Base-by-base conservation (phyloP, 2,888 invertebrate genomes). In the Amphiduros pacificus region DNA sequence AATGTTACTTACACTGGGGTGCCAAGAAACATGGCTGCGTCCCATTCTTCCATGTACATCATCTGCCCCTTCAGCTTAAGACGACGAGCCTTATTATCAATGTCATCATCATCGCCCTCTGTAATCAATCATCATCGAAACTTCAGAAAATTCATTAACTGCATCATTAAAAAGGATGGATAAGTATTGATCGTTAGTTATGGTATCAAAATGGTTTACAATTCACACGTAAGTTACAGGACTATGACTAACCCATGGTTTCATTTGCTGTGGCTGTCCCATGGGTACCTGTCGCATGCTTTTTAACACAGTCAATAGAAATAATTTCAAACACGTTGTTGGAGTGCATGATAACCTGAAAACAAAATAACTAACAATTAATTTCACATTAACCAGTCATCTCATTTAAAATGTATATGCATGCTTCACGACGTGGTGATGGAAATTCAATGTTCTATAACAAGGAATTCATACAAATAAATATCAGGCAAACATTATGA, bases 1-100 rank as follows among this genome's bases (percentile, higher is more conserved):
- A 11, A 28, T 32, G 17, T 36, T 9, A 54, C 82, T 77, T 77
- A 85, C 85, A 96, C 93, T 0, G 97, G 97, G 0, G 96, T 94
- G 6, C 94, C 95, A 56, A 98, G 85, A 79, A 95, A 98, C 89
- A 97, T 93, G 85, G 98, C 93, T 89, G 94, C 92, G 67, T 92
- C 89, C 98, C 98, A 98, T 78, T 95, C 94, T 72, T 93, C 92
- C 94, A 98, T 95, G 82, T 93, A 96, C 76, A 96, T 91, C 97
- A 98, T 98, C 87, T 97, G 97, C 72, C 97, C 97, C 68, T 94
- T 94, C 1, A 94, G 85, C 62, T 90, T 84, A 6, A 94, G 84
- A 69, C 76, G 52, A 14, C 56, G 24, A 6, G 26, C 40, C 28
- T 54, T 54, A 36, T 53, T 53, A 24, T 58, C 62, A 14, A 26